Conservation (phyloP, 2,888 invertebrate species). For the Dryocosmus kuriphilus region DNA sequence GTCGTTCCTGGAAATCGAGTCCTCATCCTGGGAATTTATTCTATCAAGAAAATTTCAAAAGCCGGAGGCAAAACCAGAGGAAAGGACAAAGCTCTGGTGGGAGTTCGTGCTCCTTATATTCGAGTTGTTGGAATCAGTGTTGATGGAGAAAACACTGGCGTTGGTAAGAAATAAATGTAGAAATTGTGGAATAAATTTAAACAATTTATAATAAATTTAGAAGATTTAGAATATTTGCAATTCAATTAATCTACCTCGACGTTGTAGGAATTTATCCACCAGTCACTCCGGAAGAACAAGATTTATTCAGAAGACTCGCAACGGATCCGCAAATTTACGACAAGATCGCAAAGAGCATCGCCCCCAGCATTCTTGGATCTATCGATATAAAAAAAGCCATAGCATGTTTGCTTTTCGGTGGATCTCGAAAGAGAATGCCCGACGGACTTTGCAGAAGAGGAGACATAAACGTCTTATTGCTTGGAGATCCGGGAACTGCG, state of each 20-base stretch:
- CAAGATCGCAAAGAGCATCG: conserved; percentile 91
- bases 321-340: conserved; percentile 93
- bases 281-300: conserved; percentile 86
- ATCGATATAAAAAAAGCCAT: conserved; percentile 98
- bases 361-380: conserved; percentile 97
- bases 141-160: conserved; percentile 88
- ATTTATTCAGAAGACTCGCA: conserved; percentile 90
- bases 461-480: conserved; percentile 95
- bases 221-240: not conserved
- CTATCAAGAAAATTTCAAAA: conserved; percentile 92
- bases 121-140: conserved; percentile 95
- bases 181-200: conserved; percentile 9
- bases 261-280: conserved; percentile 67
- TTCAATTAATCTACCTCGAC: conserved; percentile 22
- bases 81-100: conserved; percentile 89
- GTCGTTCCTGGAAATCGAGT: conserved; percentile 98
- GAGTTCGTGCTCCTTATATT: conserved; percentile 96
- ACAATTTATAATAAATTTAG: not conserved
- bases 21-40: conserved; percentile 95
- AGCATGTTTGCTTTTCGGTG: conserved; percentile 96
- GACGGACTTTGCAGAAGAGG: conserved; percentile 97
- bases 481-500: conserved; percentile 99
- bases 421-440: conserved; percentile 91
- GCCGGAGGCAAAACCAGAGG: conserved; percentile 83
- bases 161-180: conserved; percentile 76